Evolutionary conservation across 2,888 invertebrate genomes (phyloP).

Genomic region (Portevinia maculata): DNA sequence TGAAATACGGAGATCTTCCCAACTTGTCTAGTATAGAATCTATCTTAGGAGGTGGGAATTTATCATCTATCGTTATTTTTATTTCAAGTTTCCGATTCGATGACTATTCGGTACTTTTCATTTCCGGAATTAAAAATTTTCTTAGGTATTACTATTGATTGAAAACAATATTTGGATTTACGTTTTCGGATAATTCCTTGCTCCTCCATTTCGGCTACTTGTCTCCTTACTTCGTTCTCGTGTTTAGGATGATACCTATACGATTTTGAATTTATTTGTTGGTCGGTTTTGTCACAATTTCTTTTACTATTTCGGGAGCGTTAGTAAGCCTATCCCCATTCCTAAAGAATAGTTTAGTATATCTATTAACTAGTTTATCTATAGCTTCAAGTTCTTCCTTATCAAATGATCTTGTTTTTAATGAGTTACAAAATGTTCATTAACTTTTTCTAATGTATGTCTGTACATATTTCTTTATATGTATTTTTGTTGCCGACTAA

Average conservation of each 20-base stretch:
- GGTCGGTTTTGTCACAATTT: neutral
- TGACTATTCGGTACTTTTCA: neutral
- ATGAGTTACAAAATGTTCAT: no score
- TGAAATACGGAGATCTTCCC: neutral
- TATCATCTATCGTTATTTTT: constrained; percentile 10
- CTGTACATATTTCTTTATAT: no score
- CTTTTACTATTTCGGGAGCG: no score
- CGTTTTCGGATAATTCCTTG: neutral
- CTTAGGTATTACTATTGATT: no score
- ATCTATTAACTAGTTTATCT: no score
- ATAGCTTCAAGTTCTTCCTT: no score
- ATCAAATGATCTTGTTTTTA: no score
- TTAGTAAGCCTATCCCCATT: no score
- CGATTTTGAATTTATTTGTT: constrained; percentile 6
- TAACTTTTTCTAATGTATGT: no score
- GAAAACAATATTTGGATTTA: no score
- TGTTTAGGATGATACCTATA: neutral
- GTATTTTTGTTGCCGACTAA: no score
- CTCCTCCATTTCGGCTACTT: neutral
- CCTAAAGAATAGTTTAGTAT: no score
- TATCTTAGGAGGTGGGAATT: constrained; percentile 11
- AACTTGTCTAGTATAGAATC: constrained; percentile 13
- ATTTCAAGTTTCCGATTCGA: constrained; percentile 8
- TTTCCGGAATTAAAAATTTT: neutral
- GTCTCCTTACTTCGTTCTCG: neutral